Base-by-base conservation (phyloP, 2,888 invertebrate species). In the Priapulus caudatus region DNA sequence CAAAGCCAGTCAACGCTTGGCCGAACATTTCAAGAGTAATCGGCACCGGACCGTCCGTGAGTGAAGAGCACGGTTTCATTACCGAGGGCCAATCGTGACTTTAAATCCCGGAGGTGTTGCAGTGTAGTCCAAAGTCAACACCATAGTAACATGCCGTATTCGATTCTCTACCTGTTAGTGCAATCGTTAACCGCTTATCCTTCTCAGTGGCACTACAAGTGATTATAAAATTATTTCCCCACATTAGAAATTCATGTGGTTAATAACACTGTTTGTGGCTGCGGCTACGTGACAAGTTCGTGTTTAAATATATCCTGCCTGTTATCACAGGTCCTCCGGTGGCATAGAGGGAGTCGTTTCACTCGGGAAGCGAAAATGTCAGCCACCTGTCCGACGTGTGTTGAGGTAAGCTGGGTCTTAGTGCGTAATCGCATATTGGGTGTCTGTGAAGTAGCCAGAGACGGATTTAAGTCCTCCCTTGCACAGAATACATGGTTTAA, bases 291-390 rank as follows among this genome's bases (percentile, higher is more conserved):
- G n/a, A n/a, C n/a, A n/a, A n/a, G n/a, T n/a, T n/a, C n/a, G n/a
- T n/a, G n/a, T n/a, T n/a, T n/a, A 45, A 10, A 45, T 67, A 64
- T 67, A 85, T 83, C 77, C 89, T 89, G 45, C 89, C 81, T 76
- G 85, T 81, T 54, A 90, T 86, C 23, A 90, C 81, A 0, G 88
- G 86, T 0, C 90, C 90, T 0, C 88, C 87, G 63, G 84, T 84
- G 33, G 75, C 77, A 61, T 81, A 77, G 16, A 81, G 72, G 10
- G 74, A 67, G 2, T 76, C 74, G n/a, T 72, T 65, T 1, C 81
- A 60, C 52, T 68, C 71, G 1, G 73, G 68, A 52, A 81, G 64
- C 1, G 81, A 58, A 5, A 72, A 65, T 44, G 71, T 67, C 49
- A 79, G 74, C 68, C 76, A 81, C 51, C 64, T 64, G 45, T 72